Evolutionary conservation across 2,113 vertebrate genomes (phyloP).

Genomic region (Ophiodon elongatus): DNA sequence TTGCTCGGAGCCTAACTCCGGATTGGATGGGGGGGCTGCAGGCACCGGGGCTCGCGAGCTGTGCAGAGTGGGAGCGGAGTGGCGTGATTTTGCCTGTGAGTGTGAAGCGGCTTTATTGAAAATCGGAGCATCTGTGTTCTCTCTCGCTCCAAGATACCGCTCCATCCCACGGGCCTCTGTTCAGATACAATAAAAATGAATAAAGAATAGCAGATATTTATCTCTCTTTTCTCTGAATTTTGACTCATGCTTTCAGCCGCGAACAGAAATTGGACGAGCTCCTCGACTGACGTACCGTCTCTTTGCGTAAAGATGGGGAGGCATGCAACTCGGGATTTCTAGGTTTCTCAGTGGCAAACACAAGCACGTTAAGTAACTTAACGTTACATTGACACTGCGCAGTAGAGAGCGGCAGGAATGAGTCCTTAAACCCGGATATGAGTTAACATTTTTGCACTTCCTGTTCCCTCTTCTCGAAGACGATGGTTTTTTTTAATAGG

Average conservation of each 20-base stretch:
- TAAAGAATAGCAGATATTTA: constrained; percentile 3
- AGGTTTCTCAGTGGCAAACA: background rate
- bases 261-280: constrained; percentile 18
- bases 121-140: constrained; percentile 70
- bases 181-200: constrained; percentile 20
- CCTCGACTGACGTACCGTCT: constrained; percentile 24
- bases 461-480: no score
- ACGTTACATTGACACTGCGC: background rate
- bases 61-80: constrained; percentile 48
- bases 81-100: constrained; percentile 58
- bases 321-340: background rate
- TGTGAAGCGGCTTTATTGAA: constrained; percentile 53
- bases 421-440: background rate
- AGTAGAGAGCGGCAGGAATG: no score
- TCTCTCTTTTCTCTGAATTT: constrained; percentile 29
- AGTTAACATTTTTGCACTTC: no score
- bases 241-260: constrained; percentile 19
- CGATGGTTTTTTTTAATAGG: no score
- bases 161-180: constrained; percentile 52
- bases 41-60: constrained; percentile 16
- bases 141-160: constrained; percentile 43
- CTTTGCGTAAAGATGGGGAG: background rate
- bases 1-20: constrained; percentile 20
- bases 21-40: constrained; percentile 33
- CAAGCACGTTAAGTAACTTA: background rate